These are phyloP conservation scores for Nudaria mundana DNA, from an alignment of 2,888 invertebrate species.

Conservation along the genomic window DNA sequence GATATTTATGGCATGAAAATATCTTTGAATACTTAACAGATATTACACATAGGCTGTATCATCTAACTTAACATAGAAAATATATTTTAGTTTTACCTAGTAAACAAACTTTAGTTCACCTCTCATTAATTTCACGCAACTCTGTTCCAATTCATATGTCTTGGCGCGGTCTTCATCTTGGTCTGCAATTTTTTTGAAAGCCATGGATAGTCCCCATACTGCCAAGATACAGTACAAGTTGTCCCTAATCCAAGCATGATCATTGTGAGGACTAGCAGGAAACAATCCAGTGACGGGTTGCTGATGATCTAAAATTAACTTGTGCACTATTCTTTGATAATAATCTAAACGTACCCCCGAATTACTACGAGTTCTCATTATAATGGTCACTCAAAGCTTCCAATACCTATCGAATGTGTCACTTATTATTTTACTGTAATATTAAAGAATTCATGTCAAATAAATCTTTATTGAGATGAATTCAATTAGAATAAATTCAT, in stretches of 20 bases:
- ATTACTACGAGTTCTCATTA: slow-evolving; percentile 93
- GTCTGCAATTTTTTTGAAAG: slow-evolving; percentile 99
- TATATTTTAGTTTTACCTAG: no score
- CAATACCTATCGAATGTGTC: neutral
- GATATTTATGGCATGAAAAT: no score
- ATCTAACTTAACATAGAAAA: no score
- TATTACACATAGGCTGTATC: no score
- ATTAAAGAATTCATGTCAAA: slow-evolving; percentile 3
- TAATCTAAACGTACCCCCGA: slow-evolving; percentile 97
- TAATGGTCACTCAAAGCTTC: slow-evolving; percentile 21
- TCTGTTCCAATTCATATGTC: slow-evolving; percentile 98
- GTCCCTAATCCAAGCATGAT: slow-evolving; percentile 99
- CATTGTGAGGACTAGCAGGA: slow-evolving; percentile 92
- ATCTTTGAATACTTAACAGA: no score
- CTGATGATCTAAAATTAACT: slow-evolving; percentile 95
- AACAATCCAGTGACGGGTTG: slow-evolving; percentile 98
- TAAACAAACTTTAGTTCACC: no score
- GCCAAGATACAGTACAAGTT: slow-evolving; percentile 98
- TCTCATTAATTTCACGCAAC: slow-evolving; percentile 93
- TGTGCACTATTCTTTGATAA: slow-evolving; percentile 96
- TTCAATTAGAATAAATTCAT: neutral
- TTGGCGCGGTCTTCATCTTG: slow-evolving; percentile 99
- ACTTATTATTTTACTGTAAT: neutral
- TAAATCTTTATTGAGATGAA: neutral
- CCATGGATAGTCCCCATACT: slow-evolving; percentile 99